Conservation (phyloP, 2,888 invertebrate genomes). For the Melinaea menophilus region DNA sequence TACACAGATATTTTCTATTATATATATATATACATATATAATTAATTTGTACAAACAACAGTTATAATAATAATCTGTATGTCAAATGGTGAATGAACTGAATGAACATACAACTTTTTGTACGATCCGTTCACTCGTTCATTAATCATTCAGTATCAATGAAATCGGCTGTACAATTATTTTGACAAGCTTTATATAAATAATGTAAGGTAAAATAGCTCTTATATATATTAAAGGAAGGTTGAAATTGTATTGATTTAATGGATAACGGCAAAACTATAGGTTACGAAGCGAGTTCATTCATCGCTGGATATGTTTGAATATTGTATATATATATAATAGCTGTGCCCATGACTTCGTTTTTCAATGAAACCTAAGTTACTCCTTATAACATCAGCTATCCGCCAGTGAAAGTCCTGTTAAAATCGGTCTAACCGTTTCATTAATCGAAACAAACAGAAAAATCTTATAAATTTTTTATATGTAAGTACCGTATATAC, state of each 20-base stretch:
- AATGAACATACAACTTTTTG: constrained; percentile 43
- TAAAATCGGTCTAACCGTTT: too few species aligned
- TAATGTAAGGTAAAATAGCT: constrained; percentile 6
- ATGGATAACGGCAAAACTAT: neutral
- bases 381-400: too few species aligned
- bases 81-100: constrained; percentile 55
- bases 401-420: too few species aligned
- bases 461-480: too few species aligned
- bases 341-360: too few species aligned
- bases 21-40: neutral
- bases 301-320: constrained; percentile 35
- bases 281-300: constrained; percentile 42
- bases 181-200: constrained; percentile 34
- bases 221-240: constrained; percentile 16
- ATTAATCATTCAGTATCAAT: constrained; percentile 65
- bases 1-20: too few species aligned
- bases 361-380: too few species aligned
- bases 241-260: constrained; percentile 21
- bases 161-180: constrained; percentile 62
- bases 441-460: too few species aligned
- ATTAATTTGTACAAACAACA: neutral
- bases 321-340: constrained; percentile 5
- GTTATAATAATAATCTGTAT: constrained; percentile 22
- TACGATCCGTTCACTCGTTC: constrained; percentile 49
- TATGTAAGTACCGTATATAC: too few species aligned